Evolutionary conservation across 2,888 invertebrate genomes (phyloP).

Genomic region (Cryptocephalus moraei): DNA sequence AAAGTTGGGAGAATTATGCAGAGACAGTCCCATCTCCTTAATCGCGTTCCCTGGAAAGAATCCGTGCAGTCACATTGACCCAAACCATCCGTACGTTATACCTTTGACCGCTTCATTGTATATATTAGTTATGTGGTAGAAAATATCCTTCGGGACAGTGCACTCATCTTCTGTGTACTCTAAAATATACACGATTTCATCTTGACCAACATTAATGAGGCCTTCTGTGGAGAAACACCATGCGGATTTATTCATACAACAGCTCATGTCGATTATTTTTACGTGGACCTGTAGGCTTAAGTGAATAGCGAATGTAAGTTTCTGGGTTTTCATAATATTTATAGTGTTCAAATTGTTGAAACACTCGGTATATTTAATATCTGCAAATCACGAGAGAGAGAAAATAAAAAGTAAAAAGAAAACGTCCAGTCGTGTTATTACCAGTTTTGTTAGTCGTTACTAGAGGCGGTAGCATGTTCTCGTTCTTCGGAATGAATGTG

Average conservation of each 20-base stretch:
- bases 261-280: constrained; percentile 52
- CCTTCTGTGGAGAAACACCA: constrained; percentile 73
- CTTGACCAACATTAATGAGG: constrained; percentile 69
- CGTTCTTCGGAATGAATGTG: constrained; percentile 46
- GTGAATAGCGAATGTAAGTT: constrained; percentile 63
- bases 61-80: background rate
- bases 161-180: constrained; percentile 56
- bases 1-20: constrained; percentile 50
- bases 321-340: constrained; percentile 48
- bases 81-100: constrained; percentile 12
- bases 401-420: background rate
- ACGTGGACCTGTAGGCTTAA: constrained; percentile 64
- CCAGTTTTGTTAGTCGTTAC: constrained; percentile 44
- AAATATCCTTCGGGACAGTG: constrained; percentile 59
- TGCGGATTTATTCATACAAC: constrained; percentile 51
- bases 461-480: constrained; percentile 46
- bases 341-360: constrained; percentile 46
- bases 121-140: constrained; percentile 61
- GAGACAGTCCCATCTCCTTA: constrained; percentile 58
- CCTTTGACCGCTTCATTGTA: constrained; percentile 59
- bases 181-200: constrained; percentile 67
- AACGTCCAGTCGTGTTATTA: constrained; percentile 13
- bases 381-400: constrained; percentile 30
- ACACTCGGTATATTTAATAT: constrained; percentile 44
- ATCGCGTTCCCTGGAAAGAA: constrained; percentile 50